phyloP scores from a whole-genome alignment of 2,113 vertebrate species.

The Coturnix japonica region DNA sequence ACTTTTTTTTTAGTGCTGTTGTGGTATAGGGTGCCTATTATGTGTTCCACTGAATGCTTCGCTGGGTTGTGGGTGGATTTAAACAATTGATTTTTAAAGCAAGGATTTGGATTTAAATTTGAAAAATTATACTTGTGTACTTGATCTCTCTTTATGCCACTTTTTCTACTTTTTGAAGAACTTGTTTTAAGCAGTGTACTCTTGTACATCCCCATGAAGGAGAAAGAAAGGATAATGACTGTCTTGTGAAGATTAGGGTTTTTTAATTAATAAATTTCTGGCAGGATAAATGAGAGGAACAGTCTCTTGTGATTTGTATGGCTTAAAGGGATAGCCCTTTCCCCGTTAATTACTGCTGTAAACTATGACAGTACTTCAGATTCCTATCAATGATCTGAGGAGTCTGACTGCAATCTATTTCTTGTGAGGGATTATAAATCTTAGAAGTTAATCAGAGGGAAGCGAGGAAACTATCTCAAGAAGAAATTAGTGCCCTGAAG shows the following conservation, averaged over 20 bases:
- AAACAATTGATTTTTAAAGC: background rate
- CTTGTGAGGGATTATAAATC: conserved; percentile 49
- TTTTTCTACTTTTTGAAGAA: background rate
- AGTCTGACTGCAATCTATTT: conserved; percentile 20
- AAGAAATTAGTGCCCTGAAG: conserved; percentile 29
- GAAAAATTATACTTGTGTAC: background rate
- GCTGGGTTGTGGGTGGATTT: background rate
- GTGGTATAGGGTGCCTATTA: background rate
- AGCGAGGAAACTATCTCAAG: conserved; percentile 36
- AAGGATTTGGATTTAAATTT: background rate
- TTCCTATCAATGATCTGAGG: conserved; percentile 34
- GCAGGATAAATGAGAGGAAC: conserved; percentile 10
- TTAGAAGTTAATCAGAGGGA: conserved; percentile 42
- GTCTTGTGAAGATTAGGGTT: background rate
- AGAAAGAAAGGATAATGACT: background rate
- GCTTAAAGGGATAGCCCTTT: conserved; percentile 41
- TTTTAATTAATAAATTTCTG: conserved; percentile 12
- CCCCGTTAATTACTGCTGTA: conserved; percentile 25
- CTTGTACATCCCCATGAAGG: background rate
- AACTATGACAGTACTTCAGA: conserved; percentile 30
- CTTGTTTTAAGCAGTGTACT: background rate
- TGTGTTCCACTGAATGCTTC: background rate
- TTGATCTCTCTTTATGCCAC: background rate
- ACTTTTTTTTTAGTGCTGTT: background rate
- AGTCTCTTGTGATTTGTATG: conserved; percentile 2